These are phyloP conservation scores for Geococcyx californianus DNA, from an alignment of 2,113 vertebrate genomes.

Conservation along the genomic window DNA sequence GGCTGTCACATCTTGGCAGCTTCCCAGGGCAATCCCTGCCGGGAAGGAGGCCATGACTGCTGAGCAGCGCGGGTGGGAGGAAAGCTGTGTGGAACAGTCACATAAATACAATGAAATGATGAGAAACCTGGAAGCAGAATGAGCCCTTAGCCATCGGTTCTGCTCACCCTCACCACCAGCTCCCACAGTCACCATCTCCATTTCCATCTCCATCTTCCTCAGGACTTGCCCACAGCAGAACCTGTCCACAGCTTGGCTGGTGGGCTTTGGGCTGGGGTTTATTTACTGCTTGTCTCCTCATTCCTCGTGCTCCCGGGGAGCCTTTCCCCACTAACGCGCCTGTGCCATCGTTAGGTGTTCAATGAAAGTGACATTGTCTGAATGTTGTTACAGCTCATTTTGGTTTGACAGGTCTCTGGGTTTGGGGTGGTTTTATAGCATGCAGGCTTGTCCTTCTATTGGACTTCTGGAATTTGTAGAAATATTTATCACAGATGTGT, in stretches of 20 bases:
- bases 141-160: conserved; percentile 21
- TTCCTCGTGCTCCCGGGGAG: conserved; percentile 32
- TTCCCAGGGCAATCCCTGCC: conserved; percentile 56
- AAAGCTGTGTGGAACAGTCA: conserved; percentile 24
- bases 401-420: conserved; percentile 39
- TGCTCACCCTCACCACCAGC: conserved; percentile 12
- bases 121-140: conserved; percentile 45
- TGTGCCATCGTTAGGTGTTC: conserved; percentile 67
- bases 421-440: neutral
- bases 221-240: conserved; percentile 51
- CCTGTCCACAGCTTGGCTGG: conserved; percentile 40
- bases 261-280: neutral
- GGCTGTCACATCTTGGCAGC: conserved; percentile 60
- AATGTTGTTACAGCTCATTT: conserved; percentile 51
- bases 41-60: conserved; percentile 53
- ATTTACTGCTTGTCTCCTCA: neutral
- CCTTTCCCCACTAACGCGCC: conserved; percentile 37
- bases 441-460: neutral
- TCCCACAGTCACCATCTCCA: conserved; percentile 34
- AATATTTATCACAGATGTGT: neutral
- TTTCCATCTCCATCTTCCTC: conserved; percentile 34
- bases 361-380: conserved; percentile 49
- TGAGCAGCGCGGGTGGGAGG: neutral
- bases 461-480: neutral
- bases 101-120: conserved; percentile 33